Conservation (phyloP, 2,797 vertebrate genomes). For the Rhinella marina region DNA sequence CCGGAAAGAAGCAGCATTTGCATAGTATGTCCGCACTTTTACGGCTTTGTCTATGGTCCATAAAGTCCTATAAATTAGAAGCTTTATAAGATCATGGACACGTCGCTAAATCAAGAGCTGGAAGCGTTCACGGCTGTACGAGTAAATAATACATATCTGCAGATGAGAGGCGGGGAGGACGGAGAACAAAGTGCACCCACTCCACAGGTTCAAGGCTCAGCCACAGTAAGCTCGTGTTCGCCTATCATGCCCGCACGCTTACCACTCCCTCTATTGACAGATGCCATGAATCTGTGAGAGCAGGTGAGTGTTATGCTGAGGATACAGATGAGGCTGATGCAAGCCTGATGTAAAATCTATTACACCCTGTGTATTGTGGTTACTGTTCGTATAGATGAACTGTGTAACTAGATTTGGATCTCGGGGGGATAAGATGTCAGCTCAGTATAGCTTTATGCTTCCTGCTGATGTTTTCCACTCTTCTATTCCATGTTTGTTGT, state of each 20-base stretch:
- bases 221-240: neutral
- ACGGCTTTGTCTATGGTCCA: neutral
- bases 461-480: conserved; percentile 48
- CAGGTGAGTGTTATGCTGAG: conserved; percentile 30
- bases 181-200: neutral
- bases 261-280: neutral
- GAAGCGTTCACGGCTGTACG: neutral
- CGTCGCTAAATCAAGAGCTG: neutral
- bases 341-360: conserved; percentile 63
- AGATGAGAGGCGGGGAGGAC: neutral
- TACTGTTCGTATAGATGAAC: conserved; percentile 49
- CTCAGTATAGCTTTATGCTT: conserved; percentile 23
- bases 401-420: conserved; percentile 46
- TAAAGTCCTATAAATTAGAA: neutral
- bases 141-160: neutral
- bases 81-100: neutral
- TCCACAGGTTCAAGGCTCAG: neutral
- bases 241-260: neutral
- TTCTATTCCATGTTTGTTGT: conserved; percentile 21
- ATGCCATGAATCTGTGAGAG: neutral
- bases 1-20: neutral
- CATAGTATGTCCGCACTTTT: neutral
- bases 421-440: conserved; percentile 24
- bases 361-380: conserved; percentile 33
- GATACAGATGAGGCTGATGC: conserved; percentile 43